A percentile compares a stretch with the other conserved stretches of the same genome.
phyloP scores from a whole-genome alignment of 2,113 vertebrate species.

The Australoheros scitulus region DNA sequence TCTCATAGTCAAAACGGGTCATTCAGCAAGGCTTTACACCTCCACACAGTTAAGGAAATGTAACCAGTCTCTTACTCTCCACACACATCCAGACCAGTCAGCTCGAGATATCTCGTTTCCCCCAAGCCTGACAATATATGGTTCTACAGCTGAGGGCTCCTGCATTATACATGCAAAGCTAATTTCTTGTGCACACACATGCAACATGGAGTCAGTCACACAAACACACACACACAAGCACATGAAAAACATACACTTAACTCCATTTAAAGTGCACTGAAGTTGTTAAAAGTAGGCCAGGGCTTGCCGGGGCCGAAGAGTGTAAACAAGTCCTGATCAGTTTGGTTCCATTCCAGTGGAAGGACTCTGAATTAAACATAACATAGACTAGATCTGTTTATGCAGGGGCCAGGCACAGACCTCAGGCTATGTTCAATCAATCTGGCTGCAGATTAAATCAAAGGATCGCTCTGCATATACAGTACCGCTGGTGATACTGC shows the following conservation, averaged over 20 bases:
- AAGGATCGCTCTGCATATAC: conserved; percentile 54
- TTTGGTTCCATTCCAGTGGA: conserved; percentile 64
- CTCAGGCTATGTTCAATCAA: conserved; percentile 73
- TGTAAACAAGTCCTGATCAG: conserved; percentile 73
- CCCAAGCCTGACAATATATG: conserved; percentile 33
- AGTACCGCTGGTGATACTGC: conserved; percentile 26
- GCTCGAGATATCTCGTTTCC: conserved; percentile 39
- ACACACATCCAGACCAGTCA: not conserved
- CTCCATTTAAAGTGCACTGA: conserved; percentile 55
- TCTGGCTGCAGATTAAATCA: conserved; percentile 68
- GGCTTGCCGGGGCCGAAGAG: conserved; percentile 55
- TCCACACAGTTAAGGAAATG: conserved; percentile 23
- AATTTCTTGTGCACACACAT: conserved; percentile 48
- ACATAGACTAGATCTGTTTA: conserved; percentile 67
- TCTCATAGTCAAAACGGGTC: conserved; percentile 50
- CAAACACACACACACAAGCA: not conserved
- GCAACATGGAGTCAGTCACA: conserved; percentile 25
- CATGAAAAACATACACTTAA: conserved; percentile 43
- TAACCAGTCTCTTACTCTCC: conserved; percentile 1
- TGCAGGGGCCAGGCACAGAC: conserved; percentile 56
- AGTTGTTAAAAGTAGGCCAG: conserved; percentile 74
- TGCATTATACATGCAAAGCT: conserved; percentile 72
- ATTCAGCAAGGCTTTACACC: conserved; percentile 4
- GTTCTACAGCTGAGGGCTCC: conserved; percentile 56
- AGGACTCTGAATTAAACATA: conserved; percentile 75